Evolutionary conservation across 1,140 invertebrate genomes (phyloP).

Genomic region (Leptinotarsa lineolata): DNA sequence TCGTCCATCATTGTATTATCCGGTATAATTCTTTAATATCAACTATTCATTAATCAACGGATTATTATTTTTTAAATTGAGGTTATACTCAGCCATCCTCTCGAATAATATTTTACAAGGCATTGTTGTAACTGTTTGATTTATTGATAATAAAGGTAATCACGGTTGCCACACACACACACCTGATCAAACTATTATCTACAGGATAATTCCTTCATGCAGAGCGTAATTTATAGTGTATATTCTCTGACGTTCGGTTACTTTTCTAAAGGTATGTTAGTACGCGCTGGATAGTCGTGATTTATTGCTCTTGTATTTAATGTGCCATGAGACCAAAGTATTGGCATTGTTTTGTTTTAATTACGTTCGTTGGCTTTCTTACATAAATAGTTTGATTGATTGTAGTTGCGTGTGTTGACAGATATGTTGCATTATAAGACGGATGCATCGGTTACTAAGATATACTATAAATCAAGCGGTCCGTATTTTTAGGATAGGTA

Average conservation of each 20-base stretch:
- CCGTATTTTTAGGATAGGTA: too few relatives aligned
- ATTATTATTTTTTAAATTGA: slow-evolving; percentile 24
- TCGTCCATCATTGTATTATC: background rate
- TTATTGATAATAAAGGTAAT: slow-evolving; percentile 22
- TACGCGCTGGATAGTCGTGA: background rate
- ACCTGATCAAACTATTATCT: slow-evolving; percentile 26
- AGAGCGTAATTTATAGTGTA: slow-evolving; percentile 18
- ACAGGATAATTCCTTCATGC: slow-evolving; percentile 19
- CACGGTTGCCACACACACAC: slow-evolving; percentile 20
- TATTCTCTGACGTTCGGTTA: slow-evolving; percentile 16
- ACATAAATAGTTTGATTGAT: slow-evolving; percentile 2
- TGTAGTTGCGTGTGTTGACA: background rate
- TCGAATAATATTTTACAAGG: slow-evolving; percentile 22
- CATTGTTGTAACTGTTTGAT: slow-evolving; percentile 19
- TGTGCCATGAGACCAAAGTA: slow-evolving; percentile 2
- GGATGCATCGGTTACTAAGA: too few relatives aligned
- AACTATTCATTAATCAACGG: slow-evolving; percentile 17
- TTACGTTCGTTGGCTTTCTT: slow-evolving; percentile 12
- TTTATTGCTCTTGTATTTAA: slow-evolving; percentile 15
- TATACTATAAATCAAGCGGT: too few relatives aligned
- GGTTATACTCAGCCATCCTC: slow-evolving; percentile 4
- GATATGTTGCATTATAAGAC: background rate
- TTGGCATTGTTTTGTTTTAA: slow-evolving; percentile 18
- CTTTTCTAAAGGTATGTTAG: slow-evolving; percentile 3
- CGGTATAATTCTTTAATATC: background rate